A percentile compares a stretch with the other conserved stretches of the same genome.
Evolutionary conservation across 2,888 invertebrate genomes (phyloP).

Genomic region (Onthophagus sagittarius): DNA sequence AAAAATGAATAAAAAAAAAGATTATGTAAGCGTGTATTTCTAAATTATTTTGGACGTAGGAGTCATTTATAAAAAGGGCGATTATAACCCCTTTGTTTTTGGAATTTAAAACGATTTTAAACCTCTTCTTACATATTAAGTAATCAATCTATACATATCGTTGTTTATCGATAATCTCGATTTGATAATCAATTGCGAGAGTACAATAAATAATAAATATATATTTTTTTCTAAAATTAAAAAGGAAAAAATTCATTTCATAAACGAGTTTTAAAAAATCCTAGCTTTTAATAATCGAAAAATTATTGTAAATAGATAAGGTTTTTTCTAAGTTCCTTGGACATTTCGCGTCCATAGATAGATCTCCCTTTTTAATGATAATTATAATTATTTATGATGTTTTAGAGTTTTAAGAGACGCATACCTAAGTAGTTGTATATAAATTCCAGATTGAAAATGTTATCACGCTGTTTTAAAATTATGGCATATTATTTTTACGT

Average conservation of each 20-base stretch:
- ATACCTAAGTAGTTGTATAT: neutral
- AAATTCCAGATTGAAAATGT: neutral
- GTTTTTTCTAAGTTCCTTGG: conserved; percentile 4
- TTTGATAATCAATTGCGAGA: neutral
- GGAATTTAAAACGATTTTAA: neutral
- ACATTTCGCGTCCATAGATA: neutral
- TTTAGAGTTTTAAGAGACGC: neutral
- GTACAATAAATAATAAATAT: neutral
- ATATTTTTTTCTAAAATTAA: neutral
- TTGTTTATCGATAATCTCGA: neutral
- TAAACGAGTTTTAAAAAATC: neutral
- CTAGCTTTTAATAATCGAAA: neutral
- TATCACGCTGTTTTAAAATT: neutral
- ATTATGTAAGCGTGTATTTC: conserved; percentile 21
- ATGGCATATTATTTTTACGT: neutral
- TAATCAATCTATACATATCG: neutral
- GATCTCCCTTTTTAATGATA: neutral
- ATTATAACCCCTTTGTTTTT: neutral
- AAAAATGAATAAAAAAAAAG: neutral
- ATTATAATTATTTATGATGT: neutral
- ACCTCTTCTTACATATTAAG: neutral
- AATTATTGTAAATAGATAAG: neutral
- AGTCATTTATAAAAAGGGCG: neutral
- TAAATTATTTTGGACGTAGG: conserved; percentile 21
- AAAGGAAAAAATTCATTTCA: neutral